phyloP scores from a whole-genome alignment of 2,797 vertebrate genomes.

The Pelochelys cantorii region DNA sequence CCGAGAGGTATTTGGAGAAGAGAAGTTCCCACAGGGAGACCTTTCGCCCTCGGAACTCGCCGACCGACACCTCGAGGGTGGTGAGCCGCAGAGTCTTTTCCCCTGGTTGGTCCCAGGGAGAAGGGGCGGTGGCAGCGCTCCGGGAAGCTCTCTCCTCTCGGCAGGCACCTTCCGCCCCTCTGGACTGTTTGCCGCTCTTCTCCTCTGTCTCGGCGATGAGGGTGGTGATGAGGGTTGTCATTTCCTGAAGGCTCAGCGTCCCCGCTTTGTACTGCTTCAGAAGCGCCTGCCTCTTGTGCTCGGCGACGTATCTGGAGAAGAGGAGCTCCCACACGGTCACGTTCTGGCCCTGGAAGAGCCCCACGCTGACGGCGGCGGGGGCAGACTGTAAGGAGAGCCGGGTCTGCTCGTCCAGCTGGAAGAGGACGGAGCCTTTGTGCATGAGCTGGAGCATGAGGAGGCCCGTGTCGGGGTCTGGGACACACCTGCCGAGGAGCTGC shows the following conservation, averaged over 20 bases:
- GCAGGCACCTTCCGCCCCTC: too few species aligned
- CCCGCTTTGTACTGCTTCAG: conserved; percentile 73
- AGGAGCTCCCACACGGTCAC: conserved; percentile 90
- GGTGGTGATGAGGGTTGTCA: conserved; percentile 74
- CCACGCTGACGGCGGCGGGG: conserved; percentile 5
- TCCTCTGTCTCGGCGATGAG: conserved; percentile 21
- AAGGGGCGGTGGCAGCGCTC: too few species aligned
- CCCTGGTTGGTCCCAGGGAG: background rate
- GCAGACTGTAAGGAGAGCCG: conserved; percentile 57
- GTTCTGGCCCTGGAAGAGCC: conserved; percentile 80
- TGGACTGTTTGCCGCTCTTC: too few species aligned
- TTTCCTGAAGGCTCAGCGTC: conserved; percentile 49
- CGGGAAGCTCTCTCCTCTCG: too few species aligned
- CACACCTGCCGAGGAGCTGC: conserved; percentile 82
- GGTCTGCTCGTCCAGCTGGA: conserved; percentile 45
- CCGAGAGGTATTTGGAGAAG: conserved; percentile 73
- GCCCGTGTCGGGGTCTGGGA: conserved; percentile 72
- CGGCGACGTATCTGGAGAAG: conserved; percentile 84
- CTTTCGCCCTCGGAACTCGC: background rate
- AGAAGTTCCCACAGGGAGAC: conserved; percentile 83
- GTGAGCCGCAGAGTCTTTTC: conserved; percentile 74
- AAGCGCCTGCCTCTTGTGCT: conserved; percentile 83
- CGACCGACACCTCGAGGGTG: conserved; percentile 76
- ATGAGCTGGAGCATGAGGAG: conserved; percentile 76
- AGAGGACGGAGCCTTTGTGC: conserved; percentile 59